Percentiles rank a stretch among this genome's conserved stretches.
Evolutionary conservation across 2,797 vertebrate species (phyloP).

Genomic region (Salmo trutta): DNA sequence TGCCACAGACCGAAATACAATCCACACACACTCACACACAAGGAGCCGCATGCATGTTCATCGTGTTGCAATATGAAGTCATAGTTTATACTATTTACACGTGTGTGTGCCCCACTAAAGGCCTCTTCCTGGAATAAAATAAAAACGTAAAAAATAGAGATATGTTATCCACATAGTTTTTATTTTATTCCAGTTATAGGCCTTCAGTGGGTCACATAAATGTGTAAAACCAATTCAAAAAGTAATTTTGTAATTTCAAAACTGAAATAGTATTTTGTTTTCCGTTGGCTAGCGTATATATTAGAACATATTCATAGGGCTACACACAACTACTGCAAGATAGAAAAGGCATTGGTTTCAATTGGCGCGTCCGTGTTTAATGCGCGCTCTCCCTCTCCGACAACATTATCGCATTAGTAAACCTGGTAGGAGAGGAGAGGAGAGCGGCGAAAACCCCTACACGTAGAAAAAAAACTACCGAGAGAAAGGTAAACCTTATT

Average conservation of each 20-base stretch:
- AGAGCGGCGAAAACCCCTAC: constrained; percentile 43
- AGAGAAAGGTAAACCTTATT: constrained; percentile 48
- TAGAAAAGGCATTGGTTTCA: constrained; percentile 22
- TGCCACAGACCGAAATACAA: not conserved
- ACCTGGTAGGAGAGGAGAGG: constrained; percentile 51
- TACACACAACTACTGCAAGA: not conserved
- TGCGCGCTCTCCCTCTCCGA: constrained; percentile 48
- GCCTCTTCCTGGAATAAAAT: no score
- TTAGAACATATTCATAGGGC: not conserved
- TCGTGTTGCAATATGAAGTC: not conserved
- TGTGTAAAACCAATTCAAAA: not conserved
- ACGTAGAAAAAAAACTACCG: constrained; percentile 39
- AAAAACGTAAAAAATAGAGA: no score
- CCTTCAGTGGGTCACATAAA: not conserved
- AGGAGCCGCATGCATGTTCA: not conserved
- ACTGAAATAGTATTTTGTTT: not conserved
- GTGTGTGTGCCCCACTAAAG: no score
- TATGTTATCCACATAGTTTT: no score
- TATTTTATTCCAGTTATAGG: not conserved
- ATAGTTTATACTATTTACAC: no score
- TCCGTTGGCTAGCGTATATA: not conserved
- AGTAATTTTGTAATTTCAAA: not conserved
- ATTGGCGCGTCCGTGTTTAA: constrained; percentile 32
- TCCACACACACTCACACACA: not conserved
- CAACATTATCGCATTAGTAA: constrained; percentile 29